A percentile compares a stretch with the other conserved stretches of the same genome.
phyloP scores from a whole-genome alignment of 2,797 vertebrate species.

The Leptatherina wallacei region DNA sequence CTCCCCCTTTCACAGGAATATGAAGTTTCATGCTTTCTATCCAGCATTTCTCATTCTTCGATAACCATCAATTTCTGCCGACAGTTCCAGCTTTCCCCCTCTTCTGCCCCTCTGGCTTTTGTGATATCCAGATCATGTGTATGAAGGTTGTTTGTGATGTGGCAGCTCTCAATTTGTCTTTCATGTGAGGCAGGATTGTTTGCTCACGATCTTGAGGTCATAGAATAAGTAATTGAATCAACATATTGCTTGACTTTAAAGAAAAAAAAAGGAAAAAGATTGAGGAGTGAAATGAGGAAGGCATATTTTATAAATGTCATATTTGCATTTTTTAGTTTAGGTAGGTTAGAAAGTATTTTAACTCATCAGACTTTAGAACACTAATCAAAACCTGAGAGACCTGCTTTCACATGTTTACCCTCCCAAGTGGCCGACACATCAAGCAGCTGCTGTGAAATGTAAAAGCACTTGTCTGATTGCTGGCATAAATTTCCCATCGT shows the following conservation, averaged over 20 bases:
- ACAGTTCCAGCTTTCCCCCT: constrained; percentile 4
- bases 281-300: constrained; percentile 6
- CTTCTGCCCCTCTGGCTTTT: constrained; percentile 18
- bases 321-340: not conserved
- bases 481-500: constrained; percentile 37
- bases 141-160: constrained; percentile 24
- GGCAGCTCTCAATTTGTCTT: constrained; percentile 12
- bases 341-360: constrained; percentile 2
- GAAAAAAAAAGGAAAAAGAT: not conserved
- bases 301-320: constrained; percentile 1
- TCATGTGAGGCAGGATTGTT: constrained; percentile 34
- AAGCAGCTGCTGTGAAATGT: constrained; percentile 22
- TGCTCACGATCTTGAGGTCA: constrained; percentile 9
- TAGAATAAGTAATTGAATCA: constrained; percentile 21
- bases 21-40: constrained; percentile 33
- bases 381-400: constrained; percentile 22
- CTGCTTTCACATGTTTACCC: constrained; percentile 23
- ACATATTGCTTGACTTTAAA: constrained; percentile 3
- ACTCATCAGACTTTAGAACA: constrained; percentile 1
- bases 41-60: constrained; percentile 21
- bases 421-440: constrained; percentile 24
- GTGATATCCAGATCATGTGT: constrained; percentile 13
- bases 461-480: constrained; percentile 28
- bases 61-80: constrained; percentile 15
- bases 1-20: constrained; percentile 26